Evolutionary conservation across 1,140 invertebrate genomes (phyloP).

Genomic region (Streblospio benedicti): DNA sequence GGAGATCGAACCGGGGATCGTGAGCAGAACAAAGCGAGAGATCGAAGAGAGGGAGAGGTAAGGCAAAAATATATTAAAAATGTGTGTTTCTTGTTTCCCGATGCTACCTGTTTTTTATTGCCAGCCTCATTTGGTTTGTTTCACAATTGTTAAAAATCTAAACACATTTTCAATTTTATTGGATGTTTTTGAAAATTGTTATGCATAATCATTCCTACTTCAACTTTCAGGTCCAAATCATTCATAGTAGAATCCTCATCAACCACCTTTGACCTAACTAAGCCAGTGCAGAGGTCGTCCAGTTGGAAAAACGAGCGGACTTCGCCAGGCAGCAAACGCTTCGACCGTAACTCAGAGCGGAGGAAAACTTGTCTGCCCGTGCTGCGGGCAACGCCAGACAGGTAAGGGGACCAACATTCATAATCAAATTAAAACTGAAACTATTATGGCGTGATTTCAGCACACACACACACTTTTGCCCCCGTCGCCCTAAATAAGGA

Average conservation of each 20-base stretch:
- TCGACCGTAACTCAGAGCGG: constrained; percentile 25
- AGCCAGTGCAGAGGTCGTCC: constrained; percentile 25
- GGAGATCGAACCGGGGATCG: constrained; percentile 37
- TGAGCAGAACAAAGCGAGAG: constrained; percentile 59
- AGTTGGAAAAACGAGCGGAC: constrained; percentile 29
- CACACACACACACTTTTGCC: constrained; percentile 7
- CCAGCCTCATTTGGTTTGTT: background rate
- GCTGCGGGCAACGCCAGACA: constrained; percentile 20
- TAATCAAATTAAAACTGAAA: background rate
- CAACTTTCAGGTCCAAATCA: background rate
- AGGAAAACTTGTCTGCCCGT: constrained; percentile 34
- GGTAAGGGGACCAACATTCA: background rate
- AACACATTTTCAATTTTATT: background rate
- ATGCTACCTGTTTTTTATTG: background rate
- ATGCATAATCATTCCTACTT: background rate
- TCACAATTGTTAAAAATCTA: background rate
- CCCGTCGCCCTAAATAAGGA: constrained; percentile 55
- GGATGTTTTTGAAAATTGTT: background rate
- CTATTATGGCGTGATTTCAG: constrained; percentile 8
- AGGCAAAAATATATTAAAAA: background rate
- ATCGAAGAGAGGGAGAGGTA: constrained; percentile 50
- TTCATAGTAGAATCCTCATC: background rate
- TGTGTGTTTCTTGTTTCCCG: background rate
- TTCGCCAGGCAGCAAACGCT: constrained; percentile 15
- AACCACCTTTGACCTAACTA: background rate